A percentile compares a stretch with the other conserved stretches of the same genome.
Evolutionary conservation across 2,888 invertebrate genomes (phyloP).

Genomic region (Archips xylosteana): DNA sequence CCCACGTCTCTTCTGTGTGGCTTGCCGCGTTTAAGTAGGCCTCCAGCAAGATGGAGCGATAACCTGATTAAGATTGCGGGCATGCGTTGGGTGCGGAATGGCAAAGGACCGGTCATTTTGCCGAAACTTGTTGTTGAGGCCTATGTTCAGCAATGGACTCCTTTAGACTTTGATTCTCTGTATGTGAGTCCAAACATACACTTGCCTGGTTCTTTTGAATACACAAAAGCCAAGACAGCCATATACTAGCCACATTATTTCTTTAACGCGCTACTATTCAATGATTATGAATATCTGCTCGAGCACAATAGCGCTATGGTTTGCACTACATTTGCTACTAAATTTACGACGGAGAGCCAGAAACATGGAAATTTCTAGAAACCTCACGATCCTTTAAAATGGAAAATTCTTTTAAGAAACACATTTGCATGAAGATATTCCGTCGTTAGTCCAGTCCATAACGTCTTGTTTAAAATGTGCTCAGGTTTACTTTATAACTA

Average conservation of each 20-base stretch:
- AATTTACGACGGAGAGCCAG: slow-evolving; percentile 18
- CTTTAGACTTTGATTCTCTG: no score
- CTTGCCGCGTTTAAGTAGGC: no score
- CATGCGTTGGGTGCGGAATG: no score
- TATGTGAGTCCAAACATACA: no score
- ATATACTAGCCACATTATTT: neutral
- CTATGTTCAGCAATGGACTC: no score
- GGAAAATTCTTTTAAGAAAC: neutral
- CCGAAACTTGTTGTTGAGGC: no score
- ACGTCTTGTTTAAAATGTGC: neutral
- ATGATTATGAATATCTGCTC: neutral
- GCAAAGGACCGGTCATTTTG: no score
- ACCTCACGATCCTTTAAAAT: neutral
- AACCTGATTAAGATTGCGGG: no score
- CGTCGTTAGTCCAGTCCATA: neutral
- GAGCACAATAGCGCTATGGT: slow-evolving; percentile 25
- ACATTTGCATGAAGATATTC: neutral
- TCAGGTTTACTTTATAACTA: neutral
- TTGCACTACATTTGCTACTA: slow-evolving; percentile 22
- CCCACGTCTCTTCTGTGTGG: no score
- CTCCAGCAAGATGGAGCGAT: no score
- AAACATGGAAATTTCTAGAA: slow-evolving; percentile 15
- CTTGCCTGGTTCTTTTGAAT: no score
- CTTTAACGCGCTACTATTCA: neutral
- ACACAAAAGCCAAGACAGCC: neutral